Evolutionary conservation across 1,140 invertebrate species (phyloP), one percentile per base, ranked within the genome.

Genomic region (Drosophila aff.): DNA sequence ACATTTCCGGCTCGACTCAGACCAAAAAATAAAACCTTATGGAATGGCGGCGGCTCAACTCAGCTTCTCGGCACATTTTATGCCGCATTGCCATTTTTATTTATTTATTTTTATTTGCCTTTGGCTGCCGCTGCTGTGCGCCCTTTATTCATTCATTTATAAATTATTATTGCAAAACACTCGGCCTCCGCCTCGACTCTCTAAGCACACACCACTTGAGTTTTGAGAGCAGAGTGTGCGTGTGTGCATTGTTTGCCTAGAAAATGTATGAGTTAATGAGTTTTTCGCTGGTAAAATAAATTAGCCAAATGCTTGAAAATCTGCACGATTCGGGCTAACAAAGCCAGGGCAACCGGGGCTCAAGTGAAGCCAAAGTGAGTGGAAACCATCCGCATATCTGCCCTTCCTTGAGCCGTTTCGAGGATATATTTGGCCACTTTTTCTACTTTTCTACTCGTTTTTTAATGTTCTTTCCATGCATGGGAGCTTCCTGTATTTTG

Each of bases 121-220:
- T 79, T 75, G 71, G 40, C 26, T 33, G 49, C 36, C 41, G 49
- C 64, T 62, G 65, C 62, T 77, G 50, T 69, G 78, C 44, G 79
- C 83, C 80, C 83, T 90, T 90, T 89, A 90, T 90, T 81, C 85
- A 89, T 90, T 89, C 85, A 90, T 89, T 89, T 89, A 89, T 90
- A 89, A 89, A 84, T 89, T 89, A 89, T 89, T 89, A 87, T 90
- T 84, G 85, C 84, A 67, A 79, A 79, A 63, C 49, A 68, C 72
- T 81, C 68, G 63, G 65, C 43, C 64, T 31, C 57, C 40, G 21
- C 16, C 15, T 67, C 33, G 16, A 31, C 40, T 8, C 38, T 38
- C 83, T 78, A 76, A 83, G 68, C 82, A 55, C 31, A 41, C 46
- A 31, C 55, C 36, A 63, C 72, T 79, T 76, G 36, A 82, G 31